Conservation (phyloP, 2,888 invertebrate genomes). For the Stenotaenia linearis region DNA sequence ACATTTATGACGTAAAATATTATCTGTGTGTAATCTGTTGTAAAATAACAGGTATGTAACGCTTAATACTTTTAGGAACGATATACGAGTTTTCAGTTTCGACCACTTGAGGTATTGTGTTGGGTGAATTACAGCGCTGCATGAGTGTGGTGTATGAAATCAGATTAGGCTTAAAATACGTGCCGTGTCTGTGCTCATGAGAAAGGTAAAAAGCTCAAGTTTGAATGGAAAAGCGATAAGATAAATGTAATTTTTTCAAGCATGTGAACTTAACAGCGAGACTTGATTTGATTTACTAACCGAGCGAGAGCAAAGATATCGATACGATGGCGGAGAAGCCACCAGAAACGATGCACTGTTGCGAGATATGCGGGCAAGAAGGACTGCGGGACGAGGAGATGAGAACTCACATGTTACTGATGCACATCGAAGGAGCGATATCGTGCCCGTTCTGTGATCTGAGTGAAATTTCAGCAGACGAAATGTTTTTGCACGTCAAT, state of each 20-base stretch:
- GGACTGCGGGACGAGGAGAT: conserved; percentile 59
- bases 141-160: background rate
- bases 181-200: background rate
- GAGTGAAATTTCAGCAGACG: conserved; percentile 64
- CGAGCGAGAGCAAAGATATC: background rate
- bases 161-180: background rate
- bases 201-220: background rate
- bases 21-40: background rate
- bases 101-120: background rate
- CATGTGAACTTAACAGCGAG: background rate
- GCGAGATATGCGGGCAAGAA: conserved; percentile 80
- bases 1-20: background rate
- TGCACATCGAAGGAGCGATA: conserved; percentile 70
- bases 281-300: background rate
- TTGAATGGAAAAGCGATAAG: background rate
- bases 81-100: background rate
- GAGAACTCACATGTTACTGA: conserved; percentile 68
- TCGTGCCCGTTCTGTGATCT: conserved; percentile 79
- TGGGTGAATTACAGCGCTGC: background rate
- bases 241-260: background rate
- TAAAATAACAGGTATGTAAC: background rate
- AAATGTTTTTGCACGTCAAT: conserved; percentile 72
- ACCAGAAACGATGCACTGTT: conserved; percentile 59
- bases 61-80: background rate
- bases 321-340: conserved; percentile 35